These are phyloP conservation scores for Xanthia togata DNA, from an alignment of 2,888 invertebrate species.

Conservation along the genomic window DNA sequence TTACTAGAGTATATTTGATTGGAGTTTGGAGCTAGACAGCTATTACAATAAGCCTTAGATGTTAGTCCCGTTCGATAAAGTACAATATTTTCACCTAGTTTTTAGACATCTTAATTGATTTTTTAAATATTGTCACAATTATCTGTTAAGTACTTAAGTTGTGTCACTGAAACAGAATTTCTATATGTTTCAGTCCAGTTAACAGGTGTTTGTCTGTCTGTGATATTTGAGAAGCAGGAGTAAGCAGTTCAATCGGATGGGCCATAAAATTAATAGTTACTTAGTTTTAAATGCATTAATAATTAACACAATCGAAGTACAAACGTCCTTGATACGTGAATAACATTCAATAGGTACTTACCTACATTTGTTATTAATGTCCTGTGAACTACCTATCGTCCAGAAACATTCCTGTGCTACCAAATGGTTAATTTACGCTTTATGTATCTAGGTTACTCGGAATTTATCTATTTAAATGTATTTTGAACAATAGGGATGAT, in stretches of 20 bases:
- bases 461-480: not conserved
- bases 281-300: slow-evolving; percentile 15
- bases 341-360: not conserved
- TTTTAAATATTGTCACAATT: slow-evolving; percentile 14
- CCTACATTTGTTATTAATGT: not conserved
- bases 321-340: slow-evolving; percentile 33
- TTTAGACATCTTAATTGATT: not conserved
- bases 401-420: slow-evolving; percentile 26
- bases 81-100: slow-evolving; percentile 3
- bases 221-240: slow-evolving; percentile 67
- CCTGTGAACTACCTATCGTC: slow-evolving; percentile 14
- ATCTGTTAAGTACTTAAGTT: not conserved
- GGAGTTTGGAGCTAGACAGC: not conserved
- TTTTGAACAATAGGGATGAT: slow-evolving; percentile 25
- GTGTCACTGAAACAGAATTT: slow-evolving; percentile 18
- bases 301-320: slow-evolving; percentile 31
- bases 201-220: slow-evolving; percentile 34
- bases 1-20: not conserved
- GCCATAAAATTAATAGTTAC: slow-evolving; percentile 62
- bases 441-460: not conserved
- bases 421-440: slow-evolving; percentile 11
- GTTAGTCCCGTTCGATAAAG: slow-evolving; percentile 34
- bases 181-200: slow-evolving; percentile 7
- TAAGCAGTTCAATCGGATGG: slow-evolving; percentile 63
- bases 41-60: not conserved